These are phyloP conservation scores for Calameuta filiformis DNA, from an alignment of 2,888 invertebrate genomes.

Conservation along the genomic window DNA sequence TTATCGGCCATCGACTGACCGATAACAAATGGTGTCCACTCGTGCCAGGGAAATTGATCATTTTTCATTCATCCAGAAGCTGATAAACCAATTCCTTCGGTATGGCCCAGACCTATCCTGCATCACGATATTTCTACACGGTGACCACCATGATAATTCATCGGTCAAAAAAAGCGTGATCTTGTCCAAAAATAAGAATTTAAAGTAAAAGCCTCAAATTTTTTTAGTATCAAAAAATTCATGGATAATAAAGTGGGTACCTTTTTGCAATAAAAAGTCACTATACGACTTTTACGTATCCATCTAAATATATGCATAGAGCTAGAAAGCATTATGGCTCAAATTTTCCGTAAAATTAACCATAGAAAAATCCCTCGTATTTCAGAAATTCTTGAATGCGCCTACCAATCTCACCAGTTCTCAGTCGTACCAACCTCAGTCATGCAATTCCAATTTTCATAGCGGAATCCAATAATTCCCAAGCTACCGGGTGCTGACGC, in stretches of 20 bases:
- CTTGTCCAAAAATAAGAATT: background rate
- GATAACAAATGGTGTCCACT: constrained; percentile 4
- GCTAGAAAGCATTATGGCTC: background rate
- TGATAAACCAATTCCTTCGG: background rate
- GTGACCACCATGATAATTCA: background rate
- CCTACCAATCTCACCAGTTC: background rate
- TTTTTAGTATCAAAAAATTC: background rate
- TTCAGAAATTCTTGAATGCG: background rate
- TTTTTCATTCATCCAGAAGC: background rate
- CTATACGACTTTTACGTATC: too few species aligned
- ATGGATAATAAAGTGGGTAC: background rate
- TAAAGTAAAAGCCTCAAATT: background rate
- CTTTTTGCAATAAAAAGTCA: background rate
- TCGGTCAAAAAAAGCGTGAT: background rate
- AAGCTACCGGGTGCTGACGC: background rate
- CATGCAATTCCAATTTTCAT: constrained; percentile 2
- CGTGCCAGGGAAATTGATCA: background rate
- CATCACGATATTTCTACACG: background rate
- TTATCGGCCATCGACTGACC: constrained; percentile 7
- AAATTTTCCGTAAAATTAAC: background rate
- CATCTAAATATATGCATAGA: background rate
- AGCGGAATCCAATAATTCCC: constrained; percentile 1
- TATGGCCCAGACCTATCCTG: background rate
- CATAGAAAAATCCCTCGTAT: background rate
- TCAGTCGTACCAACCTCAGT: background rate